Conservation (phyloP, 2,797 vertebrate genomes). For the Diceros bicornis region DNA sequence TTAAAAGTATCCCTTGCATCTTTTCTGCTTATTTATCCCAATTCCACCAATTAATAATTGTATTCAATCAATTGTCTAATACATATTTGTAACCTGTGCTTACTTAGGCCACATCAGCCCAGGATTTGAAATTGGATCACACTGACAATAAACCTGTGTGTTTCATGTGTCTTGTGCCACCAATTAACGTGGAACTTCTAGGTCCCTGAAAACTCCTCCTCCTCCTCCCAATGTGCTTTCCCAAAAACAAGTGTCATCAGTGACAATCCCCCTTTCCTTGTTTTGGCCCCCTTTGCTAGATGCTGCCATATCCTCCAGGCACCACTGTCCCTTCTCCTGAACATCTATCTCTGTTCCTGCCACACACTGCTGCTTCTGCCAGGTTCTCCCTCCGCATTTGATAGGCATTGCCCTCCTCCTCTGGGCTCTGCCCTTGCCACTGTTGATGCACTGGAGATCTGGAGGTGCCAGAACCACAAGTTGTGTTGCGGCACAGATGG, state of each 20-base stretch:
- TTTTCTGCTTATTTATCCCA: neutral
- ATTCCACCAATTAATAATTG: neutral
- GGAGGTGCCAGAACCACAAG: neutral
- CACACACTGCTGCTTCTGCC: neutral
- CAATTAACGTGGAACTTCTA: neutral
- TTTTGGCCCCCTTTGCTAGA: neutral
- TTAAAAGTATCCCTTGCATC: neutral
- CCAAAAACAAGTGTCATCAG: too few species aligned
- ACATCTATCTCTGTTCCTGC: neutral
- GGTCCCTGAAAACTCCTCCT: neutral
- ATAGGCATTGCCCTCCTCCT: neutral
- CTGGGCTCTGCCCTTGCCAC: neutral
- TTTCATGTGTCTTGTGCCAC: neutral
- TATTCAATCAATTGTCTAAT: neutral
- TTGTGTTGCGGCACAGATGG: neutral
- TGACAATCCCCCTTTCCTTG: neutral
- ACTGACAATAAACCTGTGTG: neutral
- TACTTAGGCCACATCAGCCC: neutral
- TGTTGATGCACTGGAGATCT: neutral
- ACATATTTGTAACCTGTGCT: neutral
- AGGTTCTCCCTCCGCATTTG: neutral
- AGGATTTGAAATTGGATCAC: neutral
- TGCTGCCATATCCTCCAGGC: neutral
- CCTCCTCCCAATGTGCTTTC: neutral
- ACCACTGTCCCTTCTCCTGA: neutral